Evolutionary conservation across 2,113 vertebrate species (phyloP).

Genomic region (Syrmaticus mikado): DNA sequence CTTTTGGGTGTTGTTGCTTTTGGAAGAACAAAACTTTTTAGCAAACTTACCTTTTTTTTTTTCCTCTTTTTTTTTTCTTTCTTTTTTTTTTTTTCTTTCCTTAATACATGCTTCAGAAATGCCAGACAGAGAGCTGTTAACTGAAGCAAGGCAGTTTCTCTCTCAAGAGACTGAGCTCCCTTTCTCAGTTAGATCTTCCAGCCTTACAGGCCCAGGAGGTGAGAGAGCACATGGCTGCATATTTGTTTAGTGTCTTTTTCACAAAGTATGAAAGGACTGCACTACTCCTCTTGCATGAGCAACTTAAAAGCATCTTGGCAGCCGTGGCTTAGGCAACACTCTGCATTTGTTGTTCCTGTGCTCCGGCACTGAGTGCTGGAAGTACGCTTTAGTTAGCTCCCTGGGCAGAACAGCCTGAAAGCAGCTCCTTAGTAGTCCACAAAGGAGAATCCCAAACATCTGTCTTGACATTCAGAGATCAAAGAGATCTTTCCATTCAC

Average conservation of each 20-base stretch:
- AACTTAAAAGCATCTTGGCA: neutral
- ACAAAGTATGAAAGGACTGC: neutral
- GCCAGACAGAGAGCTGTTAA: neutral
- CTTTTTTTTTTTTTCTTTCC: neutral
- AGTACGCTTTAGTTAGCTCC: rapidly evolving
- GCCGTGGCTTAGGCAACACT: rapidly evolving
- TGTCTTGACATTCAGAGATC: neutral
- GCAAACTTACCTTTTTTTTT: neutral
- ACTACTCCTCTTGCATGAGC: neutral
- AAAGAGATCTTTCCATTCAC: neutral
- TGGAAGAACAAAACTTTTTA: neutral
- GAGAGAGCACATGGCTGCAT: neutral
- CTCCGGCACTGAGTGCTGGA: neutral
- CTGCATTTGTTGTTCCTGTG: neutral
- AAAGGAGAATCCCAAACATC: neutral
- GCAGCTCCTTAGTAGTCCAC: neutral
- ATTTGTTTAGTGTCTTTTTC: neutral
- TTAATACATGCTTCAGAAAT: neutral
- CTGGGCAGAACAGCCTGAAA: neutral
- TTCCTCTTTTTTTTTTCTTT: too few species aligned
- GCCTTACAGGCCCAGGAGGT: neutral
- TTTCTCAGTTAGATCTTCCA: neutral
- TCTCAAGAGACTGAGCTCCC: neutral
- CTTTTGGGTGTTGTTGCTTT: neutral
- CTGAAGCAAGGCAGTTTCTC: neutral